Evolutionary conservation across 2,113 vertebrate genomes (phyloP).

Genomic region (Thymallus thymallus): DNA sequence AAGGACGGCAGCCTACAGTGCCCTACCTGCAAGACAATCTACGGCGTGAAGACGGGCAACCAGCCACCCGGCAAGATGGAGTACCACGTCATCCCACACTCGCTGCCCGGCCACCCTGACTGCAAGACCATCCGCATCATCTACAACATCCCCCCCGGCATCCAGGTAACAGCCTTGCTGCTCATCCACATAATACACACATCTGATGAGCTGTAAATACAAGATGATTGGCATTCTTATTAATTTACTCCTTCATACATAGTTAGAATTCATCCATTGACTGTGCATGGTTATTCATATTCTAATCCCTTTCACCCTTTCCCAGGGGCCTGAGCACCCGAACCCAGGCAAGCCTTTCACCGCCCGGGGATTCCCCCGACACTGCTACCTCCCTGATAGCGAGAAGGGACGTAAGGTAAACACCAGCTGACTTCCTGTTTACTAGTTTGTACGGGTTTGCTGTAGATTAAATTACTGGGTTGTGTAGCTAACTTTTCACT

Average conservation of each 20-base stretch:
- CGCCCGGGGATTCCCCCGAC: slow-evolving; percentile 92
- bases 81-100: slow-evolving; percentile 94
- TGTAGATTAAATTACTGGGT: not conserved
- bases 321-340: slow-evolving; percentile 91
- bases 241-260: not conserved
- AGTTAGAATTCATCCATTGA: not conserved
- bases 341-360: slow-evolving; percentile 96
- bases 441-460: not conserved
- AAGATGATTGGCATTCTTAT: not conserved
- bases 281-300: not conserved
- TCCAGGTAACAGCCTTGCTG: slow-evolving; percentile 78
- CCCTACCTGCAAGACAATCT: slow-evolving; percentile 96
- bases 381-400: slow-evolving; percentile 95
- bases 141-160: slow-evolving; percentile 93
- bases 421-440: not conserved
- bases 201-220: not conserved
- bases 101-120: slow-evolving; percentile 89
- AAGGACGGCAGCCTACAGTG: slow-evolving; percentile 95
- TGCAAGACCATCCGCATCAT: slow-evolving; percentile 96
- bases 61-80: slow-evolving; percentile 98
- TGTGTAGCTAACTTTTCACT: not conserved
- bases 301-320: not conserved
- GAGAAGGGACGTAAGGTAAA: slow-evolving; percentile 93
- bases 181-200: not conserved
- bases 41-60: slow-evolving; percentile 94